phyloP scores from a whole-genome alignment of 2,113 vertebrate species.

The Anarrhichthys ocellatus region DNA sequence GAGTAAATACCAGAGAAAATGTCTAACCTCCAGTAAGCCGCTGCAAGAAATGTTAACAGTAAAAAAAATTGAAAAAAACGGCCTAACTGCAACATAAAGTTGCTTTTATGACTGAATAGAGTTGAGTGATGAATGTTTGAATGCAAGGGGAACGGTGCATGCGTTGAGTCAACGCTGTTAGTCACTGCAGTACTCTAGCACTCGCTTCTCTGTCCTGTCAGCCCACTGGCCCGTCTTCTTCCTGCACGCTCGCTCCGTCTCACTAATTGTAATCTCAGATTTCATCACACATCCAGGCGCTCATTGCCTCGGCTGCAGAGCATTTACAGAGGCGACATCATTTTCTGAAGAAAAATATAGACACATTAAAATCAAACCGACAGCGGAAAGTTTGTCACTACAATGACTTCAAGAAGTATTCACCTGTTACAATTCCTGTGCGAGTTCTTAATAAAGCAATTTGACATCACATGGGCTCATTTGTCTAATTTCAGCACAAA shows the following conservation, averaged over 20 bases:
- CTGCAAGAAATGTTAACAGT: slow-evolving; percentile 37
- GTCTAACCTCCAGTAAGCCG: not conserved
- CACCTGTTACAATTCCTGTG: not conserved
- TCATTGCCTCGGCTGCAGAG: slow-evolving; percentile 21
- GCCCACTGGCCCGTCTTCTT: slow-evolving; percentile 30
- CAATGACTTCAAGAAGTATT: not conserved
- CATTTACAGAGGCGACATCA: slow-evolving; percentile 14
- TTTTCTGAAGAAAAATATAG: slow-evolving; percentile 43
- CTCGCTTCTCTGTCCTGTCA: slow-evolving; percentile 29
- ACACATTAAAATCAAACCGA: not conserved
- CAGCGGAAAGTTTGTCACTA: slow-evolving; percentile 8
- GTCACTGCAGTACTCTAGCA: slow-evolving; percentile 38
- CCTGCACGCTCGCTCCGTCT: slow-evolving; percentile 34
- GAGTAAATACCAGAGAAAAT: slow-evolving; percentile 9
- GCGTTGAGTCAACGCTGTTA: slow-evolving; percentile 34
- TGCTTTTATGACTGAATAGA: slow-evolving; percentile 26
- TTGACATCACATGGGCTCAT: slow-evolving; percentile 9
- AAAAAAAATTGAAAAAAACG: slow-evolving; percentile 23
- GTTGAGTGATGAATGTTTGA: slow-evolving; percentile 49
- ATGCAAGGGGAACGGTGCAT: slow-evolving; percentile 23
- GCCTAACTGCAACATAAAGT: slow-evolving; percentile 42
- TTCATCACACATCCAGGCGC: slow-evolving; percentile 55
- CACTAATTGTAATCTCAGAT: slow-evolving; percentile 56
- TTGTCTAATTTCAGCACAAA: slow-evolving; percentile 28
- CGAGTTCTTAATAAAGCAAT: not conserved